Conservation (phyloP, 2,797 vertebrate species). For the Taeniopygia guttata region DNA sequence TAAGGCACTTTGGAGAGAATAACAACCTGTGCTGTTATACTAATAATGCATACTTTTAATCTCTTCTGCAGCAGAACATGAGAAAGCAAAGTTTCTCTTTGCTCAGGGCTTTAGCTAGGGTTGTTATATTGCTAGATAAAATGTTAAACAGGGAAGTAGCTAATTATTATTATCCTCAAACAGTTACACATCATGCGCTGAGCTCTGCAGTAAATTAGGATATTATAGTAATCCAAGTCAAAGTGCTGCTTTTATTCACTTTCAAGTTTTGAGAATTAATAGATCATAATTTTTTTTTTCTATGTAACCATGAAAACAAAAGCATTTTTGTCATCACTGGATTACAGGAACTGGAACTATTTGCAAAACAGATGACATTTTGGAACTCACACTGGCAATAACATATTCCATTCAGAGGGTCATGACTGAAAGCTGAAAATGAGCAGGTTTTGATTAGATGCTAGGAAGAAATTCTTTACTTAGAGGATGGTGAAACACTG, state of each 20-base stretch:
- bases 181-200: background rate
- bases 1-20: background rate
- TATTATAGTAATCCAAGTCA: background rate
- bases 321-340: background rate
- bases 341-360: background rate
- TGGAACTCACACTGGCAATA: background rate
- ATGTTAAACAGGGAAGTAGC: background rate
- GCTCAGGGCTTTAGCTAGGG: background rate
- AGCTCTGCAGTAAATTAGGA: background rate
- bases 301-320: background rate
- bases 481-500: background rate
- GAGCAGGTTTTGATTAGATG: background rate
- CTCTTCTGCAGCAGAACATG: background rate
- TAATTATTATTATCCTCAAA: background rate
- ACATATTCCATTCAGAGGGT: background rate
- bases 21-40: background rate
- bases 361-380: background rate
- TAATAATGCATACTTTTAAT: slow-evolving; percentile 5
- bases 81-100: slow-evolving; percentile 5
- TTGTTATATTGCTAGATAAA: background rate
- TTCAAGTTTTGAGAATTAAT: background rate
- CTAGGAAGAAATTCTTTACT: background rate
- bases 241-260: background rate
- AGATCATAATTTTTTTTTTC: background rate
- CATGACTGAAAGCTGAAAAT: background rate